These are phyloP conservation scores for Epinephelus fuscoguttatus DNA, from an alignment of 2,113 vertebrate genomes.

Conservation along the genomic window DNA sequence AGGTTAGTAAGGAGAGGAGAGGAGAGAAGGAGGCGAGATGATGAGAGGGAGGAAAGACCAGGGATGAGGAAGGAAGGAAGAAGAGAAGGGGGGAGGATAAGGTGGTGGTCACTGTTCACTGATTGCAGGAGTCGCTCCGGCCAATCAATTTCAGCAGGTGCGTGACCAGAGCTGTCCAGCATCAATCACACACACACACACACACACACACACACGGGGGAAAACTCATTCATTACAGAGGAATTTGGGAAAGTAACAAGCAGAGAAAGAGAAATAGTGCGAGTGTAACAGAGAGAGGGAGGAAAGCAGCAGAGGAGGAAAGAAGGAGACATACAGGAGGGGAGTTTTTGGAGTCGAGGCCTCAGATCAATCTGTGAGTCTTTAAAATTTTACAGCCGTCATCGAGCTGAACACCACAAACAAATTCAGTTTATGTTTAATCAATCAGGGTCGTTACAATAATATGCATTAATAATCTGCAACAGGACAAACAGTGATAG, in stretches of 20 bases:
- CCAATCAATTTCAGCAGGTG: slow-evolving; percentile 72
- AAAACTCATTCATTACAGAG: slow-evolving; percentile 51
- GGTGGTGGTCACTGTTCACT: slow-evolving; percentile 56
- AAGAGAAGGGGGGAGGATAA: background rate
- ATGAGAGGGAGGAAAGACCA: slow-evolving; percentile 2
- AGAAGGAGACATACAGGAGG: background rate
- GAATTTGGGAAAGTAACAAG: slow-evolving; percentile 50
- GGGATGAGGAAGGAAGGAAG: background rate
- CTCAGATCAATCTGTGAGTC: slow-evolving; percentile 6
- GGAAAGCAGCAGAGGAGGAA: background rate
- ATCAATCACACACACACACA: slow-evolving; percentile 59
- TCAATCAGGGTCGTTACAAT: slow-evolving; percentile 16
- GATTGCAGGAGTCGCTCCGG: slow-evolving; percentile 62
- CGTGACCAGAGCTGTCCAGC: slow-evolving; percentile 57
- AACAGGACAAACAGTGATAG: background rate
- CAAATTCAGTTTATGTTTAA: slow-evolving; percentile 39
- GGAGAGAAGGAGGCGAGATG: background rate
- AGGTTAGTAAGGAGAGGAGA: slow-evolving; percentile 3
- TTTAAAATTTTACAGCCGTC: slow-evolving; percentile 15
- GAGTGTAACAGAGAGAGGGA: slow-evolving; percentile 2
- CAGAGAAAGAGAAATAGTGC: slow-evolving; percentile 7
- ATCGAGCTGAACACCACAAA: slow-evolving; percentile 24
- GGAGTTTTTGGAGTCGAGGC: background rate
- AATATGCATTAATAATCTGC: slow-evolving; percentile 35
- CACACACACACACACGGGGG: slow-evolving; percentile 32